Evolutionary conservation across 1,140 invertebrate species (phyloP).

Genomic region (Paraescarpia echinospica): DNA sequence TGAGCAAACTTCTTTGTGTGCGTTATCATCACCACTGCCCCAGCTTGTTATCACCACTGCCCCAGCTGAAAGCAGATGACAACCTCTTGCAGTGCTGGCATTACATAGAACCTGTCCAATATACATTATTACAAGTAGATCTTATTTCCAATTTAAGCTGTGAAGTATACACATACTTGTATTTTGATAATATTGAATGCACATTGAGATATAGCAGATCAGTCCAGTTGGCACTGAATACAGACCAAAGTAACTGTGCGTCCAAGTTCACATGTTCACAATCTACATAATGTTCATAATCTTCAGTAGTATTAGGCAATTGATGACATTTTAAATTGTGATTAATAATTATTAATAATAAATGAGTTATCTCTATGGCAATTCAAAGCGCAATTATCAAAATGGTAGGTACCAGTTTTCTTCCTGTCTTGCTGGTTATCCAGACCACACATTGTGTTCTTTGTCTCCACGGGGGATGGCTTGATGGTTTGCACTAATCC

Average conservation of each 20-base stretch:
- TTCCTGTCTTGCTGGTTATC: background rate
- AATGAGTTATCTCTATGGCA: background rate
- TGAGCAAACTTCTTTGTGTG: background rate
- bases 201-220: too few species aligned
- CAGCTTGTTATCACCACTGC: too few species aligned
- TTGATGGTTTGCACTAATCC: background rate
- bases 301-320: background rate
- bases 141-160: background rate
- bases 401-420: background rate
- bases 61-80: background rate
- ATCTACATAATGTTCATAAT: too few species aligned
- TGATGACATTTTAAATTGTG: too few species aligned
- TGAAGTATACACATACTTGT: background rate
- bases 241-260: too few species aligned
- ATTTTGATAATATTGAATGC: background rate
- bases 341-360: too few species aligned
- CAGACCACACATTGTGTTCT: background rate
- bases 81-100: background rate
- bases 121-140: background rate
- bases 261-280: too few species aligned
- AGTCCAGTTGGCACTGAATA: too few species aligned
- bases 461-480: background rate
- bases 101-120: background rate
- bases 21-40: background rate
- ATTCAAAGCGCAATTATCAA: background rate